Percentiles rank a stretch among this genome's conserved stretches.
These are phyloP conservation scores for Hydropsyche betteni DNA, from an alignment of 2,888 invertebrate species.

Conservation along the genomic window DNA sequence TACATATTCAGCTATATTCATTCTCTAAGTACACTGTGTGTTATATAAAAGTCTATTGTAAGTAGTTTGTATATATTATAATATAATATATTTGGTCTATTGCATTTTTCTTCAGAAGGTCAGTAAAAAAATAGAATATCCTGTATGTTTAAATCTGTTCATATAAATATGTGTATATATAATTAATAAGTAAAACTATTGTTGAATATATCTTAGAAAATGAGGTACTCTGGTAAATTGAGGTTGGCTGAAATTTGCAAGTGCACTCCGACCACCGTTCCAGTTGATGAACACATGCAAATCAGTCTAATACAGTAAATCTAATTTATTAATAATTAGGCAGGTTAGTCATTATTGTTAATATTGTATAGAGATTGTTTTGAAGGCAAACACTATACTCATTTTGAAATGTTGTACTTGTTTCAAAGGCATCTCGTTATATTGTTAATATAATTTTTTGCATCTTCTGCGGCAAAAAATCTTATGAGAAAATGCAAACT, in stretches of 20 bases:
- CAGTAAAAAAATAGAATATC: constrained; percentile 63
- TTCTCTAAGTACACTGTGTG: constrained; percentile 51
- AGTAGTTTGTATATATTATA: constrained; percentile 46
- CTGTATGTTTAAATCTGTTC: constrained; percentile 34
- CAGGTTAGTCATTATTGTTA: constrained; percentile 43
- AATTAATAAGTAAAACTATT: constrained; percentile 47
- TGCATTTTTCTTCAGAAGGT: constrained; percentile 67
- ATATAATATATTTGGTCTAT: constrained; percentile 57
- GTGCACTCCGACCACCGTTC: constrained; percentile 42
- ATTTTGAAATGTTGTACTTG: constrained; percentile 65
- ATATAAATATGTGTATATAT: constrained; percentile 30
- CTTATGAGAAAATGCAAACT: constrained; percentile 50
- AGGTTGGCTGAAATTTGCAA: constrained; percentile 46
- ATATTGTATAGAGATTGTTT: constrained; percentile 47
- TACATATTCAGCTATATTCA: constrained; percentile 46
- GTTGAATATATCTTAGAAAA: constrained; percentile 51
- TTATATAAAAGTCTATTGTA: constrained; percentile 47
- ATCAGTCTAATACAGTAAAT: constrained; percentile 41
- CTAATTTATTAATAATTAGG: constrained; percentile 44
- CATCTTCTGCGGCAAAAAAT: constrained; percentile 49
- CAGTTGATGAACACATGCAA: constrained; percentile 43
- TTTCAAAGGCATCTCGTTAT: constrained; percentile 66
- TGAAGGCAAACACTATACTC: constrained; percentile 46
- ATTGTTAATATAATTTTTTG: constrained; percentile 48
- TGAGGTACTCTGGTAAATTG: constrained; percentile 52